Evolutionary conservation across 2,113 vertebrate genomes (phyloP).

Genomic region (Gymnogyps californianus): DNA sequence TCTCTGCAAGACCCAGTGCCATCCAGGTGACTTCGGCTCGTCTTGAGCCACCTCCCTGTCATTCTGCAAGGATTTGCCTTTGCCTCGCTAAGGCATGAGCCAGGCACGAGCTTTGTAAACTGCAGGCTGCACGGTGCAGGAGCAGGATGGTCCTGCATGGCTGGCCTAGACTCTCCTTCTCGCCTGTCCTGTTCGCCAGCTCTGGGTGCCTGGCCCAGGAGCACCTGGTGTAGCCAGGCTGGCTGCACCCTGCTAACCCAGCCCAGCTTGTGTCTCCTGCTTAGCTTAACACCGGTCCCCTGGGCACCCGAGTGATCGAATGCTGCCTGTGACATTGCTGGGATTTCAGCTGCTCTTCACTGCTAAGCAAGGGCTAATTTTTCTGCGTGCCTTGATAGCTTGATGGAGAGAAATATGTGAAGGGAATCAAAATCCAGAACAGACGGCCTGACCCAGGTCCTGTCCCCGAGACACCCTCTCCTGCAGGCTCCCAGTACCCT

Average conservation of each 20-base stretch:
- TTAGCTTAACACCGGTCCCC: background rate
- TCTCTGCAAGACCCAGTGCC: background rate
- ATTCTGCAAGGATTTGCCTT: background rate
- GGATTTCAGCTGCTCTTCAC: background rate
- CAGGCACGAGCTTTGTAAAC: background rate
- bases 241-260: background rate
- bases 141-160: background rate
- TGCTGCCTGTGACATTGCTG: background rate
- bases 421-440: background rate
- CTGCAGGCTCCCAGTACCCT: background rate
- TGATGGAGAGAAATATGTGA: background rate
- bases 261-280: background rate
- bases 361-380: background rate
- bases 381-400: background rate
- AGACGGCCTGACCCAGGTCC: fast-evolving
- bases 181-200: background rate
- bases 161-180: background rate
- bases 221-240: background rate
- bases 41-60: background rate
- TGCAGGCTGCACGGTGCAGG: fast-evolving
- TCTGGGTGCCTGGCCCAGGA: background rate
- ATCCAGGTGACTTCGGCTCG: background rate
- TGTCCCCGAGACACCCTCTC: background rate
- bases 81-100: background rate
- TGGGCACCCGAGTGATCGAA: fast-evolving